Evolutionary conservation across 53 echinoderm and acorn worm genomes (phyloP), one percentile per base, ranked within the genome.

Genomic region (Apostichopus leukothele): DNA sequence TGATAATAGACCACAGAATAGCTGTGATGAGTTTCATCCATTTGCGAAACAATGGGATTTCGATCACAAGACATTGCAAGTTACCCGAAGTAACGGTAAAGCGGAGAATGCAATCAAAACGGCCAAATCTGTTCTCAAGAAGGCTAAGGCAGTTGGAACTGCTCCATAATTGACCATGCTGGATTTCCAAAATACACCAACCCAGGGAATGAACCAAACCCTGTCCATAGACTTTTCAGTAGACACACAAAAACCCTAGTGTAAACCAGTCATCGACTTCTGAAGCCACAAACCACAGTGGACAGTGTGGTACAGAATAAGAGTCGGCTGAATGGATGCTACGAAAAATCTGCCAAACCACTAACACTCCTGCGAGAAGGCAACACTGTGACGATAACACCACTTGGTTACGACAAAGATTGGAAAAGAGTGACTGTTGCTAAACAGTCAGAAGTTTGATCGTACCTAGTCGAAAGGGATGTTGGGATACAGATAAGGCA

Each of bases 81-180:
- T 79, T 50, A 89, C 75, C 77, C 76, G 71, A 81, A 52, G 85
- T 18, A 67, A 86, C 13, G 88, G 90, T 13, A 92, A 87, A 22
- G 92, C 92, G 0, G 90, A 92, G 59, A 76, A 84, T 1, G 90
- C 92, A 5, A 90, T 92, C 51, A 92, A 91, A 66, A 91, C 88
- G 7, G 93, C 91, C 23, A 93, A 91, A 39, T 59, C 84, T 54
- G 16, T 91, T 21, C 52, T 93, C 6, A 89, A 21, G 25, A 93
- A 93, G 53, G 83, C 73, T 18, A 27, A 89, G 26, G 71, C 19
- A 22, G 67, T 75, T 21, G 71, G 23, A 9, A 81, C 90, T 14
- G 90, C 80, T 83, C 75, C 87, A 5, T 84, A 90, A 84, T 51
- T 90, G n/a, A 76, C 88, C 4, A 18, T 88, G 22, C 26, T 90